Evolutionary conservation across 2,113 vertebrate genomes (phyloP), one percentile per base, ranked within the genome.

Genomic region (Bungarus multicinctus): DNA sequence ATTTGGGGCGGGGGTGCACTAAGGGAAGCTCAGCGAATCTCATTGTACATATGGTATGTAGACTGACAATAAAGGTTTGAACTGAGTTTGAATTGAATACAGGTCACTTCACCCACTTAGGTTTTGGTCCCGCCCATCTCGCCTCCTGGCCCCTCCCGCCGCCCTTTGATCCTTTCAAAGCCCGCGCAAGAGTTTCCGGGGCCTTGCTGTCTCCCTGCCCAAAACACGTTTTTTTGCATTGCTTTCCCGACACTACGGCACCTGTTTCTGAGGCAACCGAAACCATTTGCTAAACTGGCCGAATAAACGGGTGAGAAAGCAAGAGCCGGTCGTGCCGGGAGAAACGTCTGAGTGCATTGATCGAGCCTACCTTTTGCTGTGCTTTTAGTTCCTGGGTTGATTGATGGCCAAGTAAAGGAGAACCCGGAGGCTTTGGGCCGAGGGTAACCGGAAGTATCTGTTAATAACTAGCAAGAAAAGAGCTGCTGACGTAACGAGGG

Each of bases 171-270:
- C 58, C 23, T 10, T 60, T 27, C 23, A 60, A 60, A 27, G 25
- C 25, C 58, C 58, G 8, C 58, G 5, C 25, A 81, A 81, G 74
- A 43, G 7, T 23, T 43, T 43, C 74, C 18, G 34, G 74, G 1
- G 18, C 7, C 16, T 81, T 3, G 34, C 7, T 81, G 1, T 74
- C 0, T n/a, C 2, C 25, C 57, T 7, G 2, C 25, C 9, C 1
- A 9, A 27, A 2, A 22, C n/a, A 39, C 34, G 74, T 18, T 43
- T 50, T 8, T 34, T 43, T 43, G 34, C 74, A 1, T 43, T 9
- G 74, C 34, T 81, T 81, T 43, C 18, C 74, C 1, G 74, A 22
- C 34, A 8, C 6, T 0, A 8, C 18, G 6, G 34, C 18, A 39
- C 69, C 5, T 34, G 34, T 20, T 39, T 81, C 69, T 81, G n/a